phyloP scores from a whole-genome alignment of 2,113 vertebrate genomes.

The Echinops telfairi region DNA sequence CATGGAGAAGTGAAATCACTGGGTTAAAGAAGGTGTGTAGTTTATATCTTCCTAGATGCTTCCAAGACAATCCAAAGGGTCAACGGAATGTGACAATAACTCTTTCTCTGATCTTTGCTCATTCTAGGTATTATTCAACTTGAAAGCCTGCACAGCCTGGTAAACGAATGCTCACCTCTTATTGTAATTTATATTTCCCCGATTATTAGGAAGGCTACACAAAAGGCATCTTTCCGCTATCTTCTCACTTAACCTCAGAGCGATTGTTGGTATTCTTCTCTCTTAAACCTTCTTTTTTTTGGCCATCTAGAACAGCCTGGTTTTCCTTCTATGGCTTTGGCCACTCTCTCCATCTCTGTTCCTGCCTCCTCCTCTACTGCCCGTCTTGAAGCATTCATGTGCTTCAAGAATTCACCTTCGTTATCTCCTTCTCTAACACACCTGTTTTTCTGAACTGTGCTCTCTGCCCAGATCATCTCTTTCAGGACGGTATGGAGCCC shows the following conservation, averaged over 20 bases:
- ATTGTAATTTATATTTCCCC: slow-evolving; percentile 40
- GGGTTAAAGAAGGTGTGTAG: neutral
- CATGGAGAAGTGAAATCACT: neutral
- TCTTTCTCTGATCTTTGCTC: neutral
- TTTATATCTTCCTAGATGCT: slow-evolving; percentile 36
- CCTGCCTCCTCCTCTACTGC: neutral
- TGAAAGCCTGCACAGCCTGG: slow-evolving; percentile 47
- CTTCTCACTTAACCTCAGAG: neutral
- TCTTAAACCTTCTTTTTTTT: neutral
- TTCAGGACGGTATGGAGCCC: neutral
- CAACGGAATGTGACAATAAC: neutral
- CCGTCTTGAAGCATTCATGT: neutral
- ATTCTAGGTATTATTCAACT: slow-evolving; percentile 19
- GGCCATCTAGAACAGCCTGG: neutral
- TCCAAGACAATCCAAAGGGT: neutral
- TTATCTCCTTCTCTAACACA: neutral
- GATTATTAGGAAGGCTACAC: neutral
- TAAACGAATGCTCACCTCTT: neutral
- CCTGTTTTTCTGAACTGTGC: neutral
- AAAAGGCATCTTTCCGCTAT: neutral
- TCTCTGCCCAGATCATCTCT: neutral
- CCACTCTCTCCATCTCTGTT: neutral
- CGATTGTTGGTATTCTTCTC: neutral
- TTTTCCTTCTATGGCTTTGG: neutral
- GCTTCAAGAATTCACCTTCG: neutral